phyloP scores from a whole-genome alignment of 2,113 vertebrate species.

The Pseudorectes ferrugineus region DNA sequence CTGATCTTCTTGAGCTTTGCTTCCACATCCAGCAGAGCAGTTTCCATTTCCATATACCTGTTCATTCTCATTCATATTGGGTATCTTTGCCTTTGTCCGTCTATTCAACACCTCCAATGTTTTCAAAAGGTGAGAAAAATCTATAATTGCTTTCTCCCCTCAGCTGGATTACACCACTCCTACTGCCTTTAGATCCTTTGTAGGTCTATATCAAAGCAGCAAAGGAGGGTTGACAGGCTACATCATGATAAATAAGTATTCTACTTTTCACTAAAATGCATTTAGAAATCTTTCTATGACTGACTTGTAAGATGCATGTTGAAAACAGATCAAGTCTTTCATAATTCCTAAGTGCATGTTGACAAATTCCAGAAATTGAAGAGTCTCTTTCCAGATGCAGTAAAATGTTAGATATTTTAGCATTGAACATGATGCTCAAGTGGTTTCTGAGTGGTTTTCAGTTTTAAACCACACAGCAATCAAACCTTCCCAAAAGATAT shows the following conservation, averaged over 20 bases:
- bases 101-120: not conserved
- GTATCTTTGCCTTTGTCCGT: not conserved
- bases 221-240: not conserved
- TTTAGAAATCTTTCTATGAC: not conserved
- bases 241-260: not conserved
- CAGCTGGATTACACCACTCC: not conserved
- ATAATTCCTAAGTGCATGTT: not conserved
- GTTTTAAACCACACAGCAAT: constrained; percentile 17
- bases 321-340: not conserved
- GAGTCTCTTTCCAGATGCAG: not conserved
- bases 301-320: not conserved
- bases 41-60: not conserved
- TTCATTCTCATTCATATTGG: not conserved
- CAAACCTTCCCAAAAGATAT: constrained; percentile 23
- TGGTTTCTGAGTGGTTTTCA: constrained; percentile 9
- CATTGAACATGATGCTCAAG: not conserved
- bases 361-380: not conserved
- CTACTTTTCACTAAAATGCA: not conserved
- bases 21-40: not conserved
- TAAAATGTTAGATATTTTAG: not conserved
- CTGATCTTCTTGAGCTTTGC: not conserved
- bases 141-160: not conserved
- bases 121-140: not conserved
- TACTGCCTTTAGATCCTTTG: not conserved
- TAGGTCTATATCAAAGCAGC: not conserved